Evolutionary conservation across 1,140 invertebrate genomes (phyloP).

Genomic region (Popillia japonica): DNA sequence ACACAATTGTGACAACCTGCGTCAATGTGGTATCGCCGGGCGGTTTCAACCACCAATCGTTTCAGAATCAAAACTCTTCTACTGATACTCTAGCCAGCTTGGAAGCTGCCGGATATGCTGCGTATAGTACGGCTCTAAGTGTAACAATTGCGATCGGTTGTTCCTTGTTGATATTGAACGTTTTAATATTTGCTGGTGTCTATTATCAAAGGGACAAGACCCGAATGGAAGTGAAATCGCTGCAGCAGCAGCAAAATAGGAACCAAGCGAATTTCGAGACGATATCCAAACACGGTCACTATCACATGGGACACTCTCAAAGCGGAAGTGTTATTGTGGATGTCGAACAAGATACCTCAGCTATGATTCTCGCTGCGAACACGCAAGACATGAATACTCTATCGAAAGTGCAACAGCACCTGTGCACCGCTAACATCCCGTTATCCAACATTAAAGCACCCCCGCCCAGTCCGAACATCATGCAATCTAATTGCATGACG

Average conservation of each 20-base stretch:
- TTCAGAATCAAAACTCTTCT: constrained; percentile 68
- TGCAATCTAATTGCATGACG: constrained; percentile 69
- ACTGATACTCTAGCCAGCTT: constrained; percentile 77
- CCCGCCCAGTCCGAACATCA: constrained; percentile 67
- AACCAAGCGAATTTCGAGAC: constrained; percentile 77
- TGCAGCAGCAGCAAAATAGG: constrained; percentile 71
- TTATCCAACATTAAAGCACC: constrained; percentile 67
- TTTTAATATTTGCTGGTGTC: constrained; percentile 85
- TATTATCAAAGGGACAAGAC: constrained; percentile 89
- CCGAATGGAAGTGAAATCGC: constrained; percentile 78
- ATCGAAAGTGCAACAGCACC: constrained; percentile 64
- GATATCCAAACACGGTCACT: constrained; percentile 73
- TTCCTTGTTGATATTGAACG: constrained; percentile 83
- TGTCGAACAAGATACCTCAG: constrained; percentile 76
- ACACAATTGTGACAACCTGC: constrained; percentile 67
- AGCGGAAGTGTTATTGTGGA: constrained; percentile 80
- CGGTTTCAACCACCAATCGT: constrained; percentile 65
- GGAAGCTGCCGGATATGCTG: constrained; percentile 80
- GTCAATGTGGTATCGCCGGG: constrained; percentile 66
- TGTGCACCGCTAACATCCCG: constrained; percentile 69
- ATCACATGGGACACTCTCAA: constrained; percentile 72
- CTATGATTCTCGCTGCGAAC: constrained; percentile 71
- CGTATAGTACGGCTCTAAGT: constrained; percentile 83
- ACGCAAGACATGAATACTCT: constrained; percentile 56
- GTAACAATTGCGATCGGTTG: constrained; percentile 91